A percentile compares a stretch with the other conserved stretches of the same genome.
Evolutionary conservation across 2,113 vertebrate species (phyloP).

Genomic region (Pontoporia blainvillei): DNA sequence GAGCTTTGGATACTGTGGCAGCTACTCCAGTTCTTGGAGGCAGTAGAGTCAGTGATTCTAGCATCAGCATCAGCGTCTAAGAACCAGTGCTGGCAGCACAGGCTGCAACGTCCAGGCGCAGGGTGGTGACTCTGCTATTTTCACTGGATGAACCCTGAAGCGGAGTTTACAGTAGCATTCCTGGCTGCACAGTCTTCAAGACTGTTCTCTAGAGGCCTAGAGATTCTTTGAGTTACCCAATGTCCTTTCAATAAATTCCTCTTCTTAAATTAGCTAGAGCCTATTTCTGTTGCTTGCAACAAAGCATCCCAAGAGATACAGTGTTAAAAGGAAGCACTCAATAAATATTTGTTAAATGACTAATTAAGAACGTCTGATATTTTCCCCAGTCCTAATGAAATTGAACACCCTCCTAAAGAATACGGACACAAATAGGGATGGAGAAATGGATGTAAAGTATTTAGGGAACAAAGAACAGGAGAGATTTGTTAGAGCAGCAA

Average conservation of each 20-base stretch:
- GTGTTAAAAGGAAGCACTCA: conserved; percentile 1
- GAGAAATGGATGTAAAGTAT: not conserved
- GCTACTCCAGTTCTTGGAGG: not conserved
- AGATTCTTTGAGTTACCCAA: conserved; percentile 29
- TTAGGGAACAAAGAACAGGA: conserved; percentile 1
- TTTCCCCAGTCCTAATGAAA: conserved; percentile 18
- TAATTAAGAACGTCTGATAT: conserved; percentile 58
- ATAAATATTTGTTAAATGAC: conserved; percentile 56
- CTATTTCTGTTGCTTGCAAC: conserved; percentile 55
- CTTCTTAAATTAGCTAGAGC: conserved; percentile 39
- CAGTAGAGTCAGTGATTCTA: not conserved
- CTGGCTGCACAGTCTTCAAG: not conserved
- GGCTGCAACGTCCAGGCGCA: accelerated
- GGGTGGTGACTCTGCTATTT: not conserved
- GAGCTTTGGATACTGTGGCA: not conserved
- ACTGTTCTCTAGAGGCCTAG: not conserved
- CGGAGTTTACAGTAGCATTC: not conserved
- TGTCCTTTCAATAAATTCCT: conserved; percentile 54
- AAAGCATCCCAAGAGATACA: conserved; percentile 36
- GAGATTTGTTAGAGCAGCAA: not conserved
- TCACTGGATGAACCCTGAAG: not conserved
- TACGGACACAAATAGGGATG: not conserved
- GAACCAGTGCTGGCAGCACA: too few species aligned
- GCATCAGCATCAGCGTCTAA: accelerated
- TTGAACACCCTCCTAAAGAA: conserved; percentile 18